These are phyloP conservation scores for Plebejus anna DNA, from an alignment of 2,888 invertebrate genomes.

Conservation along the genomic window DNA sequence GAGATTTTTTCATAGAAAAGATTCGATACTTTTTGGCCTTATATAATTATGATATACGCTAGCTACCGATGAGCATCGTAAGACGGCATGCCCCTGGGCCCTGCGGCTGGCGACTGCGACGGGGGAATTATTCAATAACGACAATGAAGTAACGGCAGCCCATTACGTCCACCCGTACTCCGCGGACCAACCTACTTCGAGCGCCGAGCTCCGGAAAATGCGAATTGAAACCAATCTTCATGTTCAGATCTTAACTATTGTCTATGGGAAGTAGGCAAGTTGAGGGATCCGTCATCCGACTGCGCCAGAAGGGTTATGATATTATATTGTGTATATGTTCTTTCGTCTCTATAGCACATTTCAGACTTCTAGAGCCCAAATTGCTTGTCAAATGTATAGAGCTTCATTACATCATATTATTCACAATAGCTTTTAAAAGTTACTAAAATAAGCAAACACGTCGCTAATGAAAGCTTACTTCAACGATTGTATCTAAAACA, in stretches of 20 bases:
- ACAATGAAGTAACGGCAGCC: constrained; percentile 75
- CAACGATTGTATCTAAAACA: too few relatives aligned
- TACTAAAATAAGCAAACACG: too few relatives aligned
- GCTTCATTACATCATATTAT: too few relatives aligned
- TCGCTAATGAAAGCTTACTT: too few relatives aligned
- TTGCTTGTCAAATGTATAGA: too few relatives aligned
- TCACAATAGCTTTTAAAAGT: too few relatives aligned
- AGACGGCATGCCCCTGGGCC: constrained; percentile 40
- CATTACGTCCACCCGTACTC: constrained; percentile 62
- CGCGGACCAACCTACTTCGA: constrained; percentile 70
- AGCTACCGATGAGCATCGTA: constrained; percentile 40
- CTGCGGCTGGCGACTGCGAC: constrained; percentile 49
- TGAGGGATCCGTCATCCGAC: constrained; percentile 2
- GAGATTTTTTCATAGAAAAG: not conserved
- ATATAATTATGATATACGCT: not conserved
- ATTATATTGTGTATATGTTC: too few relatives aligned
- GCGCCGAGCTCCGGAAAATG: constrained; percentile 77
- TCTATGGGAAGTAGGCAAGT: not conserved
- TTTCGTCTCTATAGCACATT: too few relatives aligned
- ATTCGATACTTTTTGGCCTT: too few relatives aligned
- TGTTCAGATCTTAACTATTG: constrained; percentile 36
- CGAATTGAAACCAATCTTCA: constrained; percentile 76
- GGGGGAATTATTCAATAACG: constrained; percentile 76
- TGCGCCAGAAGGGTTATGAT: not conserved
- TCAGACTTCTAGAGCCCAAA: too few relatives aligned